phyloP scores from a whole-genome alignment of 1,140 invertebrate genomes.

The Polypedilum pembai region DNA sequence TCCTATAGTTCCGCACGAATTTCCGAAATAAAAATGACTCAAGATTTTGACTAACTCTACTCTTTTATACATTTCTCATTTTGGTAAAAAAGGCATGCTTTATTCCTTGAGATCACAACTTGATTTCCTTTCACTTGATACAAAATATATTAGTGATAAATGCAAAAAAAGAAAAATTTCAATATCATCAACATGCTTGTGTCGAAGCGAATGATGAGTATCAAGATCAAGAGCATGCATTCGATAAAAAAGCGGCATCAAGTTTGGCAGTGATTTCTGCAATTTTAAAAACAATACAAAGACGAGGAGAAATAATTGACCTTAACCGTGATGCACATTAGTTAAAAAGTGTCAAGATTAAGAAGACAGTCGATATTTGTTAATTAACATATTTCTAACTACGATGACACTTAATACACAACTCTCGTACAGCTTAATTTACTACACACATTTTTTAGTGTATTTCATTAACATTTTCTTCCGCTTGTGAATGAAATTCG shows the following conservation, averaged over 20 bases:
- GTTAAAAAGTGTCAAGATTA: too few relatives aligned
- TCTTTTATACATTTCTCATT: neutral
- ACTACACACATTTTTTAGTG: neutral
- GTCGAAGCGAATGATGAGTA: neutral
- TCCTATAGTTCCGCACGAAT: neutral
- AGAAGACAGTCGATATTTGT: too few relatives aligned
- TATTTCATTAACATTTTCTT: conserved; percentile 18
- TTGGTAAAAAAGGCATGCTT: neutral
- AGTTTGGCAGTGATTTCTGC: too few relatives aligned
- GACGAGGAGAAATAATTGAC: neutral
- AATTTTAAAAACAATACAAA: neutral
- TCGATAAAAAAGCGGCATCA: too few relatives aligned
- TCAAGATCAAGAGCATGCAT: too few relatives aligned
- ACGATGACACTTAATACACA: neutral
- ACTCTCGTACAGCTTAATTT: neutral
- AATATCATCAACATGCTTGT: neutral
- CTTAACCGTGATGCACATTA: conserved; percentile 1
- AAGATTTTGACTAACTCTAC: neutral
- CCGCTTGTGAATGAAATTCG: neutral
- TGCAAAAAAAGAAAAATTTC: neutral
- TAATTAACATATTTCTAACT: too few relatives aligned
- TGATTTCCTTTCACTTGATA: neutral
- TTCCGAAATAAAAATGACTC: neutral
- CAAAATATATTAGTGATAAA: neutral
- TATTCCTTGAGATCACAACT: neutral